Base-by-base conservation (phyloP, 1,140 invertebrate species). In the Globodera rostochiensis region DNA sequence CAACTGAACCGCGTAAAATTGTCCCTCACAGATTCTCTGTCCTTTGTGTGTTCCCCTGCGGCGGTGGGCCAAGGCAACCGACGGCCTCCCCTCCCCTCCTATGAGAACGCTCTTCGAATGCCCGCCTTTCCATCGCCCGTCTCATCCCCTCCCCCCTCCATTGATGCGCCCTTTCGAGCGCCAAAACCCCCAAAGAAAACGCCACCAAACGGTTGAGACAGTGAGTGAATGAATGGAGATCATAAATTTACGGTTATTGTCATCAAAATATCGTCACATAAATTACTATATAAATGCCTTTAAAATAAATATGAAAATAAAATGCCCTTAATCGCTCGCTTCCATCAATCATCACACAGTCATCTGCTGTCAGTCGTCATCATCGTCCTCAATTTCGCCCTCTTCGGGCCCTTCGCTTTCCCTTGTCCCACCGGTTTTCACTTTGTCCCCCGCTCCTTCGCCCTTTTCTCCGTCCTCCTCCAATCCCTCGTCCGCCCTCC, bases 321-420 rank as follows among this genome's bases (percentile, higher is more conserved):
- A 36, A 36, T 36, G 36, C 2, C 36, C 36, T 36, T 36, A 36
- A 36, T 36, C 36, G 36, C 25, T 36, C 36, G 36, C 36, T 36
- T 36, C 36, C 36, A 36, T 36, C 36, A 36, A 36, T 36, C 36
- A 36, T 36, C 36, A 36, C 36, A 36, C 36, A 36, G 2, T 36
- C 36, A 36, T 36, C 36, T 36, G 36, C 36, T 36, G 36, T 2
- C 53, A 25, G 4, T 75, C 74, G 6, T 76, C 74, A 19, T 76
- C 74, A 19, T 53, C 47, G 36, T 76, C 74, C 6, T 57, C 49
- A 75, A 75, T 64, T 75, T 75, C 74, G 57, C 57, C 57, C 57
- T 64, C 57, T 64, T 64, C 53, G 9, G 53, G 53, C 53, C 15
- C 53, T 15, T 53, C 53, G 2, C 53, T 36, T 36, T 36, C 36